Evolutionary conservation across 2,113 vertebrate genomes (phyloP).

Genomic region (Xenotilapia flavipinnis): DNA sequence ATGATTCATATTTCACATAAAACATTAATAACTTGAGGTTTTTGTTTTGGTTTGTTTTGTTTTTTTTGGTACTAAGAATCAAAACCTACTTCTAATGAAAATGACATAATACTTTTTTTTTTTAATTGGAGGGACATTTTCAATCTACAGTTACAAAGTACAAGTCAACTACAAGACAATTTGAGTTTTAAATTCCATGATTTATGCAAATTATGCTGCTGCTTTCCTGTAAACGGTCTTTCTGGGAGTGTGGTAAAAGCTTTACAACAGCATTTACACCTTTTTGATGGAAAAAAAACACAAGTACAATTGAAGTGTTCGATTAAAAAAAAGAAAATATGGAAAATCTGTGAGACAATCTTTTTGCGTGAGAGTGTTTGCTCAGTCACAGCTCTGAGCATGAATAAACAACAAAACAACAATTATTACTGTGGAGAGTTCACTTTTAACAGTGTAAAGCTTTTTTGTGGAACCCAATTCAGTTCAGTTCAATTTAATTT

Average conservation of each 20-base stretch:
- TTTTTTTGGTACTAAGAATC: not conserved
- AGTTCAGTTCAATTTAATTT: not conserved
- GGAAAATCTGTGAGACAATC: not conserved
- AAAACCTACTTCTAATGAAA: not conserved
- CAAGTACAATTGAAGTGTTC: not conserved
- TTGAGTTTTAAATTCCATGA: not conserved
- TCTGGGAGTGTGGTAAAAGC: not conserved
- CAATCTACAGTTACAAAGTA: not conserved
- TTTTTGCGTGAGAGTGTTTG: not conserved
- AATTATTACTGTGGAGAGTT: not conserved
- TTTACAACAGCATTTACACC: not conserved
- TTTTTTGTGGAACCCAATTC: not conserved
- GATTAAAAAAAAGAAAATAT: not conserved
- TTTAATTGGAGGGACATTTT: not conserved
- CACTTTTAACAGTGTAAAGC: not conserved
- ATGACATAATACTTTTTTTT: not conserved
- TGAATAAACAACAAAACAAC: not conserved
- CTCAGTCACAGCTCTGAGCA: not conserved
- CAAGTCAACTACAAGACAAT: not conserved
- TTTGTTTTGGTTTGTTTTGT: accelerated
- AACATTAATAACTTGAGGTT: not conserved
- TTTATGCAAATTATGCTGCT: not conserved
- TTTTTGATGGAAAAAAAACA: not conserved
- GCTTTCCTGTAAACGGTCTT: not conserved
- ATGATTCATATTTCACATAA: not conserved